Conservation (phyloP, 2,797 vertebrate species). For the Ibycter americanus region DNA sequence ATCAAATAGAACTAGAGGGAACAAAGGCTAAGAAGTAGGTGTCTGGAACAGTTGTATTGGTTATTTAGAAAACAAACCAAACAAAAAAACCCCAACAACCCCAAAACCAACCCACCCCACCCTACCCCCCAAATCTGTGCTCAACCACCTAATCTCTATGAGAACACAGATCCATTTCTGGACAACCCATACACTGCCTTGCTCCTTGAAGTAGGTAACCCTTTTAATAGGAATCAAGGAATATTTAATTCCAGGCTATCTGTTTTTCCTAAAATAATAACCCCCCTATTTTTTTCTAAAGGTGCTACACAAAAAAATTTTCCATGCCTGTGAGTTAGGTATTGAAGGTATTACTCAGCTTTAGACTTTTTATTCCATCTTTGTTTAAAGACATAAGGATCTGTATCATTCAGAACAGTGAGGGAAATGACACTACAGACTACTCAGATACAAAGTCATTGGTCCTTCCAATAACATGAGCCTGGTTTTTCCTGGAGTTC, state of each 20-base stretch:
- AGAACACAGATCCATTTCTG: not conserved
- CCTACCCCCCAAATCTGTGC: not conserved
- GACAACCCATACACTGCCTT: not conserved
- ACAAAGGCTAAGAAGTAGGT: not conserved
- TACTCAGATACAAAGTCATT: accelerated
- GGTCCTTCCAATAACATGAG: accelerated
- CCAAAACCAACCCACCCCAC: too few relatives aligned
- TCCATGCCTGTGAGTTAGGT: not conserved
- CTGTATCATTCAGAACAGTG: not conserved
- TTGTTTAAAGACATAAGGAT: not conserved
- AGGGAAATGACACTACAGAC: not conserved
- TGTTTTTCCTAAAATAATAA: not conserved
- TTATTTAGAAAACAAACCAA: not conserved
- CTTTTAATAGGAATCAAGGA: not conserved
- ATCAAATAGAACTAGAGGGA: not conserved
- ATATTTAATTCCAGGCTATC: not conserved
- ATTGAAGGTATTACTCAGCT: not conserved
- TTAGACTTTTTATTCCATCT: not conserved
- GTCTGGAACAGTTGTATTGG: not conserved
- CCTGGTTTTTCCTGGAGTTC: not conserved
- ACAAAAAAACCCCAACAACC: too few relatives aligned
- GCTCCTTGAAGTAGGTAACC: not conserved
- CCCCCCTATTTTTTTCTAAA: too few relatives aligned
- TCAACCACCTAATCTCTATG: not conserved
- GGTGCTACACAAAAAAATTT: not conserved